Base-by-base conservation (phyloP, 2,113 vertebrate genomes). In the Herpailurus yagouaroundi region DNA sequence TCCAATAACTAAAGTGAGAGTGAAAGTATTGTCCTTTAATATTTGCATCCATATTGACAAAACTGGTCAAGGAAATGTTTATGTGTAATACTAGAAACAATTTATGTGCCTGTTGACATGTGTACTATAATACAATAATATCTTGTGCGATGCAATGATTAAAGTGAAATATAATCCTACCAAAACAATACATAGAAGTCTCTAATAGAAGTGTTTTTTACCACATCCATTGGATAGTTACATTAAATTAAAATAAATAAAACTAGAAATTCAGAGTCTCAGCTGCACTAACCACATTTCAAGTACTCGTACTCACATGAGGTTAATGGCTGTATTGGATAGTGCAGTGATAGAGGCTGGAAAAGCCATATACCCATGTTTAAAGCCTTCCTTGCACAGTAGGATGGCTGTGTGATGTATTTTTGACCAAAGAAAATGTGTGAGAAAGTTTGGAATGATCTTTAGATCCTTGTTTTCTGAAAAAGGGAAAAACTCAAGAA, bases 231-330 rank as follows among this genome's bases (percentile, higher is more conserved):
- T 91, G 86, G 69, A 89, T 60, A 77, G 77, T 81, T 92, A 71
- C 94, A 60, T 41, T n/a, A 93, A 52, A 60, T 84, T 85, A 69
- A 86, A 96, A 50, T 21, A 95, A 92, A 68, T 91, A 66, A 84
- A 93, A 31, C 69, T 50, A 63, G 88, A 92, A 89, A 63, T 76
- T 66, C 52, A 69, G 66, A 74, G 66, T 38, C 45, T 94, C 48
- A 63, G n/a, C 33, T 13, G 2, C 21, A 85, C 41, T 81, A 48
- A 74, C 1, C 18, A 60, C 23, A 91, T 27, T 68, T 13, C 33
- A 86, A 60, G 15, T 38, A 66, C 36, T 84, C 21, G 15, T 19
- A 60, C 55, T 41, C 27, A 55, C 12, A 50, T 7, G n/a, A 21
- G 64, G 38, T 48, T 38, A 11, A 21, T 23, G 36, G 50, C 48